phyloP scores from a whole-genome alignment of 2,888 invertebrate genomes.

The Pachliopta kotzebuea region DNA sequence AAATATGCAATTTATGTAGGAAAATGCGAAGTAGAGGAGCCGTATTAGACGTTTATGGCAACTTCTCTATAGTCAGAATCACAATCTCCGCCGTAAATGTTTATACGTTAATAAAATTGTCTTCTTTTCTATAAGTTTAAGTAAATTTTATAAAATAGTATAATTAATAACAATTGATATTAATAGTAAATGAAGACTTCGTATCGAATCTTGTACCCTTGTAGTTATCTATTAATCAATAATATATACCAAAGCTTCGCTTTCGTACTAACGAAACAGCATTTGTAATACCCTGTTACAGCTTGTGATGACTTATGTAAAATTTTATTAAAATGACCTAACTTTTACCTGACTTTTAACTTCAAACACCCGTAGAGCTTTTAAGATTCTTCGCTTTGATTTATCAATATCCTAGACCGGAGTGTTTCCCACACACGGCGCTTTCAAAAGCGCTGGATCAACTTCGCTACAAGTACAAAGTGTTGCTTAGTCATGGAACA shows the following conservation, averaged over 20 bases:
- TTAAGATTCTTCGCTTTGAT: slow-evolving; percentile 7
- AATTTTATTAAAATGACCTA: too few relatives aligned
- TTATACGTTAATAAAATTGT: background rate
- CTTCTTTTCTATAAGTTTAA: background rate
- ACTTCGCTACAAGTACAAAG: slow-evolving; percentile 21
- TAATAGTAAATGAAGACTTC: too few relatives aligned
- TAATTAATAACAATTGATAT: too few relatives aligned
- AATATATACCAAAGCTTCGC: too few relatives aligned
- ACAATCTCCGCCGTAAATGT: slow-evolving; percentile 10
- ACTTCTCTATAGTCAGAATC: background rate
- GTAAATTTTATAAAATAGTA: too few relatives aligned
- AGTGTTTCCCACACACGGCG: slow-evolving; percentile 23
- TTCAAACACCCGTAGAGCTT: background rate
- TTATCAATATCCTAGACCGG: slow-evolving; percentile 17
- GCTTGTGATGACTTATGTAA: too few relatives aligned
- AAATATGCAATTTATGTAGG: slow-evolving; percentile 15
- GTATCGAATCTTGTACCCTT: too few relatives aligned
- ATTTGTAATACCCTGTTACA: too few relatives aligned
- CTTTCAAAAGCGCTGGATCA: slow-evolving; percentile 19
- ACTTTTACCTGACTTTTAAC: background rate
- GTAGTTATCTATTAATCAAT: too few relatives aligned
- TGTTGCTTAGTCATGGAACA: slow-evolving; percentile 27
- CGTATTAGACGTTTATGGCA: slow-evolving; percentile 11
- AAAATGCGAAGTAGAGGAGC: slow-evolving; percentile 7
- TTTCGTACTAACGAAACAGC: too few relatives aligned